Base-by-base conservation (phyloP, 2,113 vertebrate genomes). In the Polyodon spathula region DNA sequence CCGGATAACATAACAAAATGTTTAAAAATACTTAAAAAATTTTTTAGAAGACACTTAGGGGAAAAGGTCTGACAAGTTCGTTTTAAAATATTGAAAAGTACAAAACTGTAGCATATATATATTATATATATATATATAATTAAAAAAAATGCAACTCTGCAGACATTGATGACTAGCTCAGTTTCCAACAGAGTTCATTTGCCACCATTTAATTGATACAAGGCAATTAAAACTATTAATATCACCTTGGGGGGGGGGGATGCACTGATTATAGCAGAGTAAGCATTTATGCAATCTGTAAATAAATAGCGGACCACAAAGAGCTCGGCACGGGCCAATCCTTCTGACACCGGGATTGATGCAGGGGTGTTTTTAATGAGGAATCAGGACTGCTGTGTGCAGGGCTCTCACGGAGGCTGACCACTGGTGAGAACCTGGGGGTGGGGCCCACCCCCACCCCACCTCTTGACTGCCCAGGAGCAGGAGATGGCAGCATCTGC, bases 181-280 rank as follows among this genome's bases (percentile, higher is more conserved):
- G 53, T 27, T 17, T 54, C 16, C 16, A 12, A 37, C 53, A 8
- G 10, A 16, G 4, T 54, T 27, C 6, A 54, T 10, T 3, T 54
- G 5, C 37, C 37, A 9, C 6, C 11, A 8, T 54, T 16, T 54
- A 54, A 54, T 54, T 54, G 53, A 54, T 37, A 54, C 11, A 5
- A 54, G 16, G 53, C 37, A 37, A 54, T 54, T 54, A 54, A 54
- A 54, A 37, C 16, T 16, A 54, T 54, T 54, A 54, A 54, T 54
- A 54, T 54, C 7, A 54, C 16, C 53, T 17, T 16, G 6, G 37
- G 53, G 16, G 53, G 37, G 15, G 11, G 46, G 46, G 46, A 5
- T 43, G 42, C 27, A 9, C 16, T 4, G 16, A 54, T 54, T 17
- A 37, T 8, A 11, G 37, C 53, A 54, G 37, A 54, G 53, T 54